These are phyloP conservation scores for Candidula unifasciata DNA, from an alignment of 2,888 invertebrate species.

Conservation along the genomic window DNA sequence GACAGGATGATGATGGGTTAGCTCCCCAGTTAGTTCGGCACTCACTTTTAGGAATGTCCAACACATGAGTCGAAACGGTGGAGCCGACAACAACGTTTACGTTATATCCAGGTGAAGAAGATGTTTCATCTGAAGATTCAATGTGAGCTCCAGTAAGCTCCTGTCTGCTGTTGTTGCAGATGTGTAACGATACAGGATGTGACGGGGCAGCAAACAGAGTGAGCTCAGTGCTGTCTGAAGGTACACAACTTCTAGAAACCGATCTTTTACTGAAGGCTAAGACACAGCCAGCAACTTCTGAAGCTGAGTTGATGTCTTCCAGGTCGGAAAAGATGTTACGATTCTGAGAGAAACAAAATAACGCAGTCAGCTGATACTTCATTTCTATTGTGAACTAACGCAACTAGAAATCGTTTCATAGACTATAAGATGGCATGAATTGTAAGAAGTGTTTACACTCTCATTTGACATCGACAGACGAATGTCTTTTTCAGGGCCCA, in stretches of 20 bases:
- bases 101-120: too few relatives aligned
- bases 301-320: slow-evolving; percentile 16
- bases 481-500: too few relatives aligned
- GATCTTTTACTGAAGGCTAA: slow-evolving; percentile 61
- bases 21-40: not conserved
- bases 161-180: not conserved
- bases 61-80: not conserved
- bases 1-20: not conserved
- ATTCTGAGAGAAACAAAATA: slow-evolving; percentile 5
- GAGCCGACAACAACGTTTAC: too few relatives aligned
- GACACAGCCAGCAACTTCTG: slow-evolving; percentile 57
- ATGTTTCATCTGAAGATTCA: not conserved
- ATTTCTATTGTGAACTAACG: too few relatives aligned
- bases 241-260: slow-evolving; percentile 56
- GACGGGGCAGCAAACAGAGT: not conserved
- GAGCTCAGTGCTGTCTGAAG: not conserved
- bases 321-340: not conserved
- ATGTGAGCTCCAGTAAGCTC: not conserved
- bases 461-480: too few relatives aligned
- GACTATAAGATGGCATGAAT: too few relatives aligned
- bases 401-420: too few relatives aligned
- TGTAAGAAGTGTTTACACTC: too few relatives aligned
- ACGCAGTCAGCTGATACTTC: not conserved
- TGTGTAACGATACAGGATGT: not conserved
- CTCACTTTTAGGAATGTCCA: not conserved